Conservation (phyloP, 2,113 vertebrate genomes). For the Hassar affinis region DNA sequence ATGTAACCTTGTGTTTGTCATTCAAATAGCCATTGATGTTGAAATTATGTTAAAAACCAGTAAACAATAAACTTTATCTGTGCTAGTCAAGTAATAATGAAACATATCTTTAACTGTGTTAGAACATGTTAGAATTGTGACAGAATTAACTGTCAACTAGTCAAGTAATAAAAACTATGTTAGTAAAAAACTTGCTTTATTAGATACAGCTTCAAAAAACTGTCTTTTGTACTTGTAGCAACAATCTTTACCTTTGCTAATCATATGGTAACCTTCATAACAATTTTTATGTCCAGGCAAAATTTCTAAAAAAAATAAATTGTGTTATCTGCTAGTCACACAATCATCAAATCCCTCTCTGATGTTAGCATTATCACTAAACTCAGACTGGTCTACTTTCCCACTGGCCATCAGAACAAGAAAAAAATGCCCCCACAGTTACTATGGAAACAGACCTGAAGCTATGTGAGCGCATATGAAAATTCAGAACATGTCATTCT, state of each 20-base stretch:
- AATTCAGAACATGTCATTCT: neutral
- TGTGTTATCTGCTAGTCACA: neutral
- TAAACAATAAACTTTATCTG: neutral
- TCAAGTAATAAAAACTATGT: no score
- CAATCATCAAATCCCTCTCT: neutral
- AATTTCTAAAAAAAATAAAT: no score
- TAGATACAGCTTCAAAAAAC: no score
- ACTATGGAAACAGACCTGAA: conserved; percentile 50
- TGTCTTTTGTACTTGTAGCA: neutral
- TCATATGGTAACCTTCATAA: neutral
- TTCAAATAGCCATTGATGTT: no score
- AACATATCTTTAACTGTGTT: neutral
- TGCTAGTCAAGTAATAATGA: neutral
- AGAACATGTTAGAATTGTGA: no score
- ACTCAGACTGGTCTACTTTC: conserved; percentile 25
- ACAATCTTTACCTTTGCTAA: neutral
- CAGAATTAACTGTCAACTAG: no score
- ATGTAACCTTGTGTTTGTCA: no score
- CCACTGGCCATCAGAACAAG: conserved; percentile 31
- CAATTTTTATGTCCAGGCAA: neutral
- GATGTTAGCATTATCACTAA: conserved; percentile 20
- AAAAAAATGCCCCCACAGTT: conserved; percentile 25
- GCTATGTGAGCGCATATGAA: conserved; percentile 31
- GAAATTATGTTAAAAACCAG: no score
- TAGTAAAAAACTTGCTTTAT: no score